These are phyloP conservation scores for Sipha flava DNA, from an alignment of 1,140 invertebrate species.

Conservation along the genomic window DNA sequence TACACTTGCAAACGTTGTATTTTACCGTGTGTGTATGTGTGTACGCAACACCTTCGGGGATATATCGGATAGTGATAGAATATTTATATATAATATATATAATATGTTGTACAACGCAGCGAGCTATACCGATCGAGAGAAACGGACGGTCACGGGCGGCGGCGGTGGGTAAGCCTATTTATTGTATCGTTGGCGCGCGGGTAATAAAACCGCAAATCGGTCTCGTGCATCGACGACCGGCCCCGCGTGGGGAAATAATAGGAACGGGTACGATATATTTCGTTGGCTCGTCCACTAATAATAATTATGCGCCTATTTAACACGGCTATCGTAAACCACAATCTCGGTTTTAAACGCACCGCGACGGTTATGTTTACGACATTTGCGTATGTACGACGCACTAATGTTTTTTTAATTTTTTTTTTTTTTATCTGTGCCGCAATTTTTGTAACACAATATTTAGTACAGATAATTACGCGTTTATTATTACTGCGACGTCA, in stretches of 20 bases:
- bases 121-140: not conserved
- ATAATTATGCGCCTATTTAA: not conserved
- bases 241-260: not conserved
- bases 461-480: no score
- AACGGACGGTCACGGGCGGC: not conserved
- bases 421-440: no score
- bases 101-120: not conserved
- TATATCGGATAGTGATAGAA: not conserved
- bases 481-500: no score
- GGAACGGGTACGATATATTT: not conserved
- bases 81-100: not conserved
- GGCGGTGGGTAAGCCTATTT: not conserved
- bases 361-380: not conserved
- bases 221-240: not conserved
- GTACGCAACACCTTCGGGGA: constrained; percentile 5
- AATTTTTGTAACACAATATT: no score
- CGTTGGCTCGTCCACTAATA: not conserved
- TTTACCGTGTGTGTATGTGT: not conserved
- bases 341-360: not conserved
- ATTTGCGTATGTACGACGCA: no score
- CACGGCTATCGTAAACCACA: not conserved
- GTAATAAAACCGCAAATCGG: constrained; percentile 20
- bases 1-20: no score
- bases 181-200: not conserved
- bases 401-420: no score